Percentiles rank a stretch among this genome's conserved stretches.
phyloP scores from a whole-genome alignment of 2,797 vertebrate genomes.

The Erpetoichthys calabaricus region DNA sequence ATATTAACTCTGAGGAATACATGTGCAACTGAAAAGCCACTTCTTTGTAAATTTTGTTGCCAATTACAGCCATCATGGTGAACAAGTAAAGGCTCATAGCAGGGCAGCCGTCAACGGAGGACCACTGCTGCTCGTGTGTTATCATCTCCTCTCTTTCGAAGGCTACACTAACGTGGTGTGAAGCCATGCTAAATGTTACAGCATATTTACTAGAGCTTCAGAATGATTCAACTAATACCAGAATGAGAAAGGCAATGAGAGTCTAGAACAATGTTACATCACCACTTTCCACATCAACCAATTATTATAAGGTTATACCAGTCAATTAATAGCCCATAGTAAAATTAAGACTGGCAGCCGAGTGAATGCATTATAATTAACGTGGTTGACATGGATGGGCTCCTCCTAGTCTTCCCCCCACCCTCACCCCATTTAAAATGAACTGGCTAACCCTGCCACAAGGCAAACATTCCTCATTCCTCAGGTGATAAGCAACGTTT shows the following conservation, averaged over 20 bases:
- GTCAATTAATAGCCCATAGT: constrained; percentile 70
- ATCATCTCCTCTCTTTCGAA: constrained; percentile 55
- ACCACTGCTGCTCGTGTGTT: constrained; percentile 63
- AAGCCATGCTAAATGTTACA: constrained; percentile 99
- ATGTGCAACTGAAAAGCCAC: constrained; percentile 85
- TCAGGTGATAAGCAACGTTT: constrained; percentile 78
- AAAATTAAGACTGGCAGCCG: constrained; percentile 76
- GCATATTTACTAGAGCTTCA: constrained; percentile 90
- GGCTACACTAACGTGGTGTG: constrained; percentile 94
- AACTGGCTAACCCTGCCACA: constrained; percentile 68
- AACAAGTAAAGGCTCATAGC: constrained; percentile 51
- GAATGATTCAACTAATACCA: constrained; percentile 84
- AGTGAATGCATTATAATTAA: constrained; percentile 73
- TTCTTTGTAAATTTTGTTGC: constrained; percentile 68
- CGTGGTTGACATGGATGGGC: constrained; percentile 70
- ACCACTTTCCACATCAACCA: constrained; percentile 94
- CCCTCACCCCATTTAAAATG: constrained; percentile 43
- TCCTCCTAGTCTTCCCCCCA: constrained; percentile 36
- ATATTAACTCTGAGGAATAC: constrained; percentile 74
- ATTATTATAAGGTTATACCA: constrained; percentile 81
- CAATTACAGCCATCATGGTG: constrained; percentile 67
- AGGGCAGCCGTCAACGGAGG: constrained; percentile 65
- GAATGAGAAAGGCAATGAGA: constrained; percentile 92
- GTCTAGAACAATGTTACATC: constrained; percentile 90
- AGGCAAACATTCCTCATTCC: constrained; percentile 83